A percentile compares a stretch with the other conserved stretches of the same genome.
Conservation (phyloP, 2,888 invertebrate genomes). For the Epirrhoe alternata region DNA sequence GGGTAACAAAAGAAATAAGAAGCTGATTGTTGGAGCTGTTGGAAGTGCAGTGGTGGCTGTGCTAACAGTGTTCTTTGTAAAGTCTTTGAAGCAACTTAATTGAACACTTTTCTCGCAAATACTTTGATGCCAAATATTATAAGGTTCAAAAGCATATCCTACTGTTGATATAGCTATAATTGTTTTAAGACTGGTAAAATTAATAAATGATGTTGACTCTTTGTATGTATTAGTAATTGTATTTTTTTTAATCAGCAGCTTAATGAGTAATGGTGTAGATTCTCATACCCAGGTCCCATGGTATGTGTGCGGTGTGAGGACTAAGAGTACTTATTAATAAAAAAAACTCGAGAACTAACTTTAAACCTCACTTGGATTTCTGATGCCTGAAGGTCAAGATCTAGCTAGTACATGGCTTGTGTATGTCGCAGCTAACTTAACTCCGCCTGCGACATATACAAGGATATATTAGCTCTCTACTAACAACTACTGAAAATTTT, state of each 20-base stretch:
- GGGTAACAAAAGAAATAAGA: slow-evolving; percentile 60
- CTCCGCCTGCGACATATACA: not conserved
- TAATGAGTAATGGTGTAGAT: too few relatives aligned
- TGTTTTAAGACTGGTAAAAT: slow-evolving; percentile 22
- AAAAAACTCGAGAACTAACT: too few relatives aligned
- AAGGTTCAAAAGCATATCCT: slow-evolving; percentile 15
- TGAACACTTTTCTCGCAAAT: slow-evolving; percentile 20
- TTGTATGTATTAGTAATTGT: slow-evolving; percentile 6
- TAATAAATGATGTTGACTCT: slow-evolving; percentile 27
- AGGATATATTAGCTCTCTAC: not conserved
- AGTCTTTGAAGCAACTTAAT: slow-evolving; percentile 66
- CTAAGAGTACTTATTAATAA: too few relatives aligned
- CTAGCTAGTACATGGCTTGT: too few relatives aligned
- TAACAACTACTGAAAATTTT: slow-evolving; percentile 3
- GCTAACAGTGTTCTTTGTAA: slow-evolving; percentile 65
- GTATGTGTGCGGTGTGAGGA: too few relatives aligned
- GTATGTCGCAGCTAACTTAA: too few relatives aligned
- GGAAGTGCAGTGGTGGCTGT: slow-evolving; percentile 68
- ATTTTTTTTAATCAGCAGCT: not conserved
- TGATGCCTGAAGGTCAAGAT: too few relatives aligned
- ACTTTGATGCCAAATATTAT: slow-evolving; percentile 7
- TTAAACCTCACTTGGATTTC: too few relatives aligned
- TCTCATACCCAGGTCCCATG: too few relatives aligned
- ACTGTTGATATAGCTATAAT: slow-evolving; percentile 5
- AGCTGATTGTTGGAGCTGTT: slow-evolving; percentile 69